Evolutionary conservation across 2,797 vertebrate species (phyloP).

Genomic region (Syngnathus rostellatus): DNA sequence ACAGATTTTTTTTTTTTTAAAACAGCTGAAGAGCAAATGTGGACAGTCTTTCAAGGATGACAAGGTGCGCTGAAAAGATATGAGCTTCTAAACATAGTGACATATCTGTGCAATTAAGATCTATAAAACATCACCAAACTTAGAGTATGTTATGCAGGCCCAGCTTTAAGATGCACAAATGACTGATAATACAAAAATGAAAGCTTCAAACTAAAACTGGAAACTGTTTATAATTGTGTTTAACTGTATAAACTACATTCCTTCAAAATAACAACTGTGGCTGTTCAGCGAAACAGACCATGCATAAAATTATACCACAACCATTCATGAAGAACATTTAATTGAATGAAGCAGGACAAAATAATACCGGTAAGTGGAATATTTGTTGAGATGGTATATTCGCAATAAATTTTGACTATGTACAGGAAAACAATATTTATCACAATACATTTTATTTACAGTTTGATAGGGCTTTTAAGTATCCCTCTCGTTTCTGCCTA

Average conservation of each 20-base stretch:
- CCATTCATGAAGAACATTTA: constrained; percentile 45
- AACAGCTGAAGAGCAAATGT: constrained; percentile 28
- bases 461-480: constrained; percentile 36
- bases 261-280: constrained; percentile 50
- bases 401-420: constrained; percentile 72
- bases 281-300: constrained; percentile 43
- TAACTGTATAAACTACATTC: constrained; percentile 51
- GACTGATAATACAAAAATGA: constrained; percentile 46
- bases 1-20: constrained; percentile 20
- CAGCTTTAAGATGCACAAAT: constrained; percentile 44
- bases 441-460: constrained; percentile 80
- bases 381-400: constrained; percentile 46
- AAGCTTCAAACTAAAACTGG: constrained; percentile 52
- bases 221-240: constrained; percentile 34
- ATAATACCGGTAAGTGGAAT: constrained; percentile 32
- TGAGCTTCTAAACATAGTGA: constrained; percentile 53
- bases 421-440: constrained; percentile 71
- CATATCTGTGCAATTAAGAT: constrained; percentile 52
- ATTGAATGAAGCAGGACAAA: constrained; percentile 44
- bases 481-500: constrained; percentile 32
- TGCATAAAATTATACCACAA: constrained; percentile 64
- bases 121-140: constrained; percentile 46
- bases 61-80: background rate
- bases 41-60: constrained; percentile 11
- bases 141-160: constrained; percentile 38